Percentiles rank a stretch among this genome's conserved stretches.
These are phyloP conservation scores for Zeugodacus cucurbitae DNA, from an alignment of 1,140 invertebrate species.

Conservation along the genomic window DNA sequence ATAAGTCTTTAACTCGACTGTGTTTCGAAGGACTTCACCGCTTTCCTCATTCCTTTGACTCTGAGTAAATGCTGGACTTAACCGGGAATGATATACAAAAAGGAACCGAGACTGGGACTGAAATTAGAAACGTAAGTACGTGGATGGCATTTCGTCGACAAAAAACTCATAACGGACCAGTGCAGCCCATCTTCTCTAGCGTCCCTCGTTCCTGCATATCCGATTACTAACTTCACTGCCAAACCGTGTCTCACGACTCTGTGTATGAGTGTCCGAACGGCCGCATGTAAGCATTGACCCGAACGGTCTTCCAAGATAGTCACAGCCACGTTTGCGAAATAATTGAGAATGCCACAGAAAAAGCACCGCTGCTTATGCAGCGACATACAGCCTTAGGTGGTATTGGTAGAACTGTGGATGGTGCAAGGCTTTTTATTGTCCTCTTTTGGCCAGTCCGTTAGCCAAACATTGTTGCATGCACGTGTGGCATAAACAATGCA, in stretches of 20 bases:
- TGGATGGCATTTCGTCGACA: no score
- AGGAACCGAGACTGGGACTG: no score
- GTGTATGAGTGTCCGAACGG: not conserved
- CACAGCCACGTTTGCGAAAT: not conserved
- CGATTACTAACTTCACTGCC: not conserved
- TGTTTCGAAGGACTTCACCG: no score
- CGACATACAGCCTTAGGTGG: not conserved
- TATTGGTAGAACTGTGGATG: not conserved
- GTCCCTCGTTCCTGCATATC: no score
- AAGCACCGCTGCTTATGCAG: not conserved
- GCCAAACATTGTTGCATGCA: not conserved
- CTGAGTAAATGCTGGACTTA: no score
- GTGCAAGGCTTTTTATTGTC: not conserved
- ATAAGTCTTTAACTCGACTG: no score
- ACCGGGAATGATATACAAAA: no score
- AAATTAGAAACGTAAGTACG: no score
- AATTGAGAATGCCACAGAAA: not conserved
- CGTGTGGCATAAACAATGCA: conserved; percentile 26
- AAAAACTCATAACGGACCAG: no score
- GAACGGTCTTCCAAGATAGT: not conserved
- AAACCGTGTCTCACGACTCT: not conserved
- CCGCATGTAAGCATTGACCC: not conserved
- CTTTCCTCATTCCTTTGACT: no score
- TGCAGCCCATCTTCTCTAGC: no score
- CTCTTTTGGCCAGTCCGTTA: not conserved